Evolutionary conservation across 2,113 vertebrate genomes (phyloP).

Genomic region (Harpagus bidentatus): DNA sequence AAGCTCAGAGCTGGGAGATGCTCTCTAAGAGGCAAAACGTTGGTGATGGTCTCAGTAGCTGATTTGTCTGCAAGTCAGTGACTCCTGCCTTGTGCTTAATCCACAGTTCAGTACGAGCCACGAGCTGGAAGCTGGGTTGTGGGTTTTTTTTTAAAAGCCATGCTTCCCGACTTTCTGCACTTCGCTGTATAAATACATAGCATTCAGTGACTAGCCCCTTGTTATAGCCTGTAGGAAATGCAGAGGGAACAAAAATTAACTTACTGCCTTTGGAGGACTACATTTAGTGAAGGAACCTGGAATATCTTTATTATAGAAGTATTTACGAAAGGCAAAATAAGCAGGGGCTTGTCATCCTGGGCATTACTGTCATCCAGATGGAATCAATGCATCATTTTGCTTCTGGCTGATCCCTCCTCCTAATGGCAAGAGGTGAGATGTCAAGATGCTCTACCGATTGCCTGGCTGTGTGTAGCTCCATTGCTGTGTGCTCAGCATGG

Average conservation of each 20-base stretch:
- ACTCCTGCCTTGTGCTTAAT: neutral
- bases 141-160: neutral
- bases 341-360: neutral
- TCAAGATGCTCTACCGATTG: neutral
- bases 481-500: neutral
- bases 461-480: neutral
- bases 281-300: neutral
- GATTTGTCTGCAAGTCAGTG: neutral
- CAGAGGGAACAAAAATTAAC: neutral
- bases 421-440: neutral
- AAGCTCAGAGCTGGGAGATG: neutral
- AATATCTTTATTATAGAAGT: neutral
- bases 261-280: neutral
- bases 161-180: neutral
- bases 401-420: neutral
- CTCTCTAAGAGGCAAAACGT: neutral
- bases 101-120: neutral
- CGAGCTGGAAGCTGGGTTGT: neutral
- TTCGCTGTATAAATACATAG: neutral
- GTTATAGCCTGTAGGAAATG: neutral
- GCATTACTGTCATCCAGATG: neutral
- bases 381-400: neutral
- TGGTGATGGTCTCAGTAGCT: neutral
- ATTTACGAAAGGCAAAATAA: neutral
- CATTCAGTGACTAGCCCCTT: neutral